A percentile compares a stretch with the other conserved stretches of the same genome.
These are phyloP conservation scores for Andrena fulva DNA, from an alignment of 2,888 invertebrate species.

Conservation along the genomic window DNA sequence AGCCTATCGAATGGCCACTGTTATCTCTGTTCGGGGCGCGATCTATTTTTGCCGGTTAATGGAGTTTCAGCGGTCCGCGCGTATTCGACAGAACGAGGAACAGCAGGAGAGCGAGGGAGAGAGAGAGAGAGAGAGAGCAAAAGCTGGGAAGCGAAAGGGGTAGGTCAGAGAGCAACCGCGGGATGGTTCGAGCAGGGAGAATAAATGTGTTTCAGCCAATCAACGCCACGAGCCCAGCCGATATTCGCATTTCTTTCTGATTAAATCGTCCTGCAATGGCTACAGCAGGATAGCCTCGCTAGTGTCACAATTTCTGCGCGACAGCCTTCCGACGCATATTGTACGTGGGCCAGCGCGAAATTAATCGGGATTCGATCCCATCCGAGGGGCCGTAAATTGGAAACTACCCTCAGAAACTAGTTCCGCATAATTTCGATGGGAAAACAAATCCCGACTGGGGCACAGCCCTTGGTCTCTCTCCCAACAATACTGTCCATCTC, in stretches of 20 bases:
- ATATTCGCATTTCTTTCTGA: slow-evolving; percentile 77
- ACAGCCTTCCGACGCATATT: slow-evolving; percentile 55
- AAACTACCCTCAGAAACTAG: slow-evolving; percentile 81
- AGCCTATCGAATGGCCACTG: slow-evolving; percentile 67
- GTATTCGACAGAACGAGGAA: slow-evolving; percentile 25
- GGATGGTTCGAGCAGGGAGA: slow-evolving; percentile 33
- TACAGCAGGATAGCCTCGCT: slow-evolving; percentile 44
- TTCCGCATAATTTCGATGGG: slow-evolving; percentile 81
- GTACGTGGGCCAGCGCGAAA: slow-evolving; percentile 69
- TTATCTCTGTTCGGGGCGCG: slow-evolving; percentile 68
- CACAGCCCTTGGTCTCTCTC: slow-evolving; percentile 36
- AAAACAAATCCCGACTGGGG: slow-evolving; percentile 77
- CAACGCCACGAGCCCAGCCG: slow-evolving; percentile 52
- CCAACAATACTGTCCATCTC: slow-evolving; percentile 49
- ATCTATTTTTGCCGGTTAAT: slow-evolving; percentile 78
- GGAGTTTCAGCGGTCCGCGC: slow-evolving; percentile 70
- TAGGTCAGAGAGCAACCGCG: slow-evolving; percentile 21
- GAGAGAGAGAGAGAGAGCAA: not conserved
- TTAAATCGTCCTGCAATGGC: slow-evolving; percentile 71
- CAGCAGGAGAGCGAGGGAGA: slow-evolving; percentile 4
- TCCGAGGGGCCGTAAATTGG: slow-evolving; percentile 79
- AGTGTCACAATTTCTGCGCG: slow-evolving; percentile 73
- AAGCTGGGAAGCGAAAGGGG: not conserved
- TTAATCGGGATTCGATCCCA: slow-evolving; percentile 81
- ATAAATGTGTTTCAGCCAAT: slow-evolving; percentile 76